A percentile compares a stretch with the other conserved stretches of the same genome.
Conservation (phyloP, 2,888 invertebrate species). For the Coelogynopora nodosa region DNA sequence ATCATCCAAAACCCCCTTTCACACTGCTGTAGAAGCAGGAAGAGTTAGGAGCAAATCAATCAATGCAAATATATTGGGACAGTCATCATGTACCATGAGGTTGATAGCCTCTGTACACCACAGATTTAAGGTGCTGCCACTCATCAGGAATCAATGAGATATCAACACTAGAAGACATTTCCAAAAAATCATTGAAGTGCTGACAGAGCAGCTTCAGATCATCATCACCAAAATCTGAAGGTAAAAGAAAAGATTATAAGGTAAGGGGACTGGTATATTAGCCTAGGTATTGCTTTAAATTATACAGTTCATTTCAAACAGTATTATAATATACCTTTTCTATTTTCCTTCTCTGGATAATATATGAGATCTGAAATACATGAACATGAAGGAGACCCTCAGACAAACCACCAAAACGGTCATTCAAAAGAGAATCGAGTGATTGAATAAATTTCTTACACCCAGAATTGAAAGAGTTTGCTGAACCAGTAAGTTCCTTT, state of each 20-base stretch:
- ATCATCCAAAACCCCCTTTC: background rate
- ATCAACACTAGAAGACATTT: constrained; percentile 4
- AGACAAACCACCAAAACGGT: background rate
- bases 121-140: constrained; percentile 22
- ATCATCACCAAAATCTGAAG: background rate
- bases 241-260: background rate
- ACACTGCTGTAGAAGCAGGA: constrained; percentile 14
- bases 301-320: background rate
- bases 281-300: background rate
- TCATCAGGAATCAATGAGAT: constrained; percentile 14
- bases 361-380: background rate
- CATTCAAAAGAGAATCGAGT: constrained; percentile 24
- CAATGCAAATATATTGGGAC: background rate
- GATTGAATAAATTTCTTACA: constrained; percentile 13
- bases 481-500: background rate
- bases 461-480: constrained; percentile 4
- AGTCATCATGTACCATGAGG: background rate
- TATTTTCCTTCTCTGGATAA: constrained; percentile 6
- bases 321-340: background rate
- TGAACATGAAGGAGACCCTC: constrained; percentile 16
- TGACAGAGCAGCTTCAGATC: constrained; percentile 27
- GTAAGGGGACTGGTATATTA: too few species aligned
- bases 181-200: background rate
- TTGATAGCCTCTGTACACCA: constrained; percentile 29
- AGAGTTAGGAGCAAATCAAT: background rate